phyloP scores from a whole-genome alignment of 2,888 invertebrate species.

The Archips crataeganus region DNA sequence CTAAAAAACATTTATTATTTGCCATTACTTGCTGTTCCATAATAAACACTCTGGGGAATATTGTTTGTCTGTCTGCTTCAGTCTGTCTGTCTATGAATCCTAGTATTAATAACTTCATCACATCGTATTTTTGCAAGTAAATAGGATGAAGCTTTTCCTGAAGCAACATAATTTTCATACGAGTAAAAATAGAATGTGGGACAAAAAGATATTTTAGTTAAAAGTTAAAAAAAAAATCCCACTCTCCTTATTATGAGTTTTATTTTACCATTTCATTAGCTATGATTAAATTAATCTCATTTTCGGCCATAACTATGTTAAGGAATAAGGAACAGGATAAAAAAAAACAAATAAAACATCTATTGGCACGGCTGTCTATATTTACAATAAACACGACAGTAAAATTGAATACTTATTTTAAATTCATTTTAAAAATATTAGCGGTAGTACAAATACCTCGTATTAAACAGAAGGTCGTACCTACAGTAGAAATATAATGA shows the following conservation, averaged over 20 bases:
- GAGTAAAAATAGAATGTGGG: too few relatives aligned
- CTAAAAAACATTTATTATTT: not conserved
- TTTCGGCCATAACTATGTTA: not conserved
- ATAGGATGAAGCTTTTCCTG: too few relatives aligned
- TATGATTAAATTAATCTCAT: not conserved
- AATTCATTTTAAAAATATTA: slow-evolving; percentile 52
- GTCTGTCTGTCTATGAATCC: too few relatives aligned
- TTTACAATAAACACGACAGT: slow-evolving; percentile 74
- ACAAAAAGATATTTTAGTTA: too few relatives aligned
- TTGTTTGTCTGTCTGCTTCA: too few relatives aligned
- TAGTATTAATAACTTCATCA: too few relatives aligned
- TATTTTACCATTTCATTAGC: too few relatives aligned
- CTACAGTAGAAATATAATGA: slow-evolving; percentile 52
- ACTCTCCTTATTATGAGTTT: too few relatives aligned
- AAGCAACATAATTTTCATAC: too few relatives aligned
- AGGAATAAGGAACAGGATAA: not conserved
- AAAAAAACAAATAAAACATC: slow-evolving; percentile 56
- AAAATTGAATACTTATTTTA: slow-evolving; percentile 61
- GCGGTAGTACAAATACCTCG: slow-evolving; percentile 34
- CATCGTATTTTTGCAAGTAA: too few relatives aligned
- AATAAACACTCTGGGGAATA: too few relatives aligned
- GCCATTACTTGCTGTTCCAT: not conserved
- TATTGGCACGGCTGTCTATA: slow-evolving; percentile 66
- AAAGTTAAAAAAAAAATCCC: too few relatives aligned
- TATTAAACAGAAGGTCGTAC: slow-evolving; percentile 56